Conservation (phyloP, 2,888 invertebrate species). For the Thumatha senex region DNA sequence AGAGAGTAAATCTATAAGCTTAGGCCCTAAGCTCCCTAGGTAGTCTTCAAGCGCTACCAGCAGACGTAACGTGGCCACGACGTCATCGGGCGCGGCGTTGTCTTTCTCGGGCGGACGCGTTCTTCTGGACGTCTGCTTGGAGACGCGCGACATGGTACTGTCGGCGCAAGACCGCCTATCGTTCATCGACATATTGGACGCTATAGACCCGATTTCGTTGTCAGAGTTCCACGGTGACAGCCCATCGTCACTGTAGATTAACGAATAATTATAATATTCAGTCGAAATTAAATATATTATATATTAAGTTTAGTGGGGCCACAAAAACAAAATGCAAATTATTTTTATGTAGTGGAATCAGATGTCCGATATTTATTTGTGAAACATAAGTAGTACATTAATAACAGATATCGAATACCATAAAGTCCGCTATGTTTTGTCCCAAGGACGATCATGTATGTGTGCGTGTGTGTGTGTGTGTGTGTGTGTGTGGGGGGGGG, state of each 20-base stretch:
- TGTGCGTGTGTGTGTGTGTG: too few species aligned
- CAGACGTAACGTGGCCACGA: conserved; percentile 88
- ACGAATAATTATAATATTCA: not conserved
- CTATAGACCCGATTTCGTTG: conserved; percentile 57
- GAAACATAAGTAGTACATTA: too few species aligned
- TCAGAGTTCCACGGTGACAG: conserved; percentile 73
- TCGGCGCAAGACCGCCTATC: conserved; percentile 36
- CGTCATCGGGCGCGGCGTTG: conserved; percentile 74
- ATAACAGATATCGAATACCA: too few species aligned
- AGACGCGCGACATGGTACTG: conserved; percentile 33
- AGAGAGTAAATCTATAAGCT: conserved; percentile 89
- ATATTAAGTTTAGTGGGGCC: too few species aligned
- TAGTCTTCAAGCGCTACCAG: conserved; percentile 92
- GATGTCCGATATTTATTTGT: too few species aligned
- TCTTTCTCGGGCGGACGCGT: conserved; percentile 21
- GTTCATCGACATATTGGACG: conserved; percentile 34
- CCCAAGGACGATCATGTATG: too few species aligned
- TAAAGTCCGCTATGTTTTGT: too few species aligned
- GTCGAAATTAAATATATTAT: too few species aligned
- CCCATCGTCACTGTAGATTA: conserved; percentile 50
- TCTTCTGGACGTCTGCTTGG: conserved; percentile 1
- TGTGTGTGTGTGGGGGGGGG: too few species aligned
- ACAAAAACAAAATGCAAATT: too few species aligned
- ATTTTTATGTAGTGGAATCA: too few species aligned
- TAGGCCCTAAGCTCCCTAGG: conserved; percentile 92